Conservation (phyloP, 2,113 vertebrate species). For the Hippolais icterina region DNA sequence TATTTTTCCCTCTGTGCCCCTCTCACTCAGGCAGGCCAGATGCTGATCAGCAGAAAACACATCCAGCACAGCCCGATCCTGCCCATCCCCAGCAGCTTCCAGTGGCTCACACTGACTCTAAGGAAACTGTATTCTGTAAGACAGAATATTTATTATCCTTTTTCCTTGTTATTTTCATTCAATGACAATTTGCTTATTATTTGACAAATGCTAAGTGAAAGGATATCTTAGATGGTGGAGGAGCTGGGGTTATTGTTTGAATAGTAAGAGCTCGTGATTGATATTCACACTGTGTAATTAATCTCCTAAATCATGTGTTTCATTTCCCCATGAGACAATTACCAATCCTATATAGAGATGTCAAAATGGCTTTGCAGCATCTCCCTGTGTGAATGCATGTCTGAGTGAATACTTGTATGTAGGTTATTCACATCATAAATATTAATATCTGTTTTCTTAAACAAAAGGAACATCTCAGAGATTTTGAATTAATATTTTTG, state of each 20-base stretch:
- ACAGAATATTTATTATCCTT: not conserved
- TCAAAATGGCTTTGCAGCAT: not conserved
- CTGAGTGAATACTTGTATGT: not conserved
- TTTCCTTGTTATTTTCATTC: not conserved
- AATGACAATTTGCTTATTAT: not conserved
- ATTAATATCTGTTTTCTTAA: not conserved
- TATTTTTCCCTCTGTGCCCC: fast-evolving
- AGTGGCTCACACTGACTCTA: not conserved
- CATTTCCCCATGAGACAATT: not conserved
- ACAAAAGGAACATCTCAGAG: not conserved
- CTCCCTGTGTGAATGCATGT: not conserved
- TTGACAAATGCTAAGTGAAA: not conserved
- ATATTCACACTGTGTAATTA: not conserved
- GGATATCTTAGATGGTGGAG: not conserved
- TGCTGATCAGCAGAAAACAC: not conserved
- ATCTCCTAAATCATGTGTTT: not conserved
- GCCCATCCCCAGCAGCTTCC: not conserved
- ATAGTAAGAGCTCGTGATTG: not conserved
- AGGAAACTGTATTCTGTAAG: not conserved
- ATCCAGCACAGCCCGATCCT: not conserved
- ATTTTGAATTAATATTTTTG: not conserved
- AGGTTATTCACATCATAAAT: not conserved
- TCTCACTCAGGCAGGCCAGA: not conserved
- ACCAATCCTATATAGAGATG: not conserved
- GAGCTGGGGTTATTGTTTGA: not conserved